phyloP scores from a whole-genome alignment of 2,888 invertebrate genomes.

The Liposcelis brunnea region DNA sequence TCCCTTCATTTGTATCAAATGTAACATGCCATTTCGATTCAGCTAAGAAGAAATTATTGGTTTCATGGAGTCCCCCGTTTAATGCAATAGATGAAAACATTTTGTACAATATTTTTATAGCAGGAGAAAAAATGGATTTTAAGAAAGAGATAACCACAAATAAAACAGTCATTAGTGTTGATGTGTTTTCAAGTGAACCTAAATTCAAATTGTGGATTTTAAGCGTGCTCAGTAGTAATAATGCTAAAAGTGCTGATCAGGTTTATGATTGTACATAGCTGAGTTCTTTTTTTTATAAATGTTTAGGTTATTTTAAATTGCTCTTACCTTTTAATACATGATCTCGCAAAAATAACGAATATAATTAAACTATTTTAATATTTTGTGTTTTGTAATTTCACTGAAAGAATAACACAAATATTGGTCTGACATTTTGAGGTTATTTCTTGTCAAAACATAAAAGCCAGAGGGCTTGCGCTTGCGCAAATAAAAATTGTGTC shows the following conservation, averaged over 20 bases:
- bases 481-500: too few relatives aligned
- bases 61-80: conserved; percentile 14
- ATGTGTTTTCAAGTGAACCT: neutral
- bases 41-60: neutral
- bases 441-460: too few relatives aligned
- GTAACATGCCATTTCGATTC: neutral
- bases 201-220: too few relatives aligned
- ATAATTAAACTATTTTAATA: too few relatives aligned
- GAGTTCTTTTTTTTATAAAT: too few relatives aligned
- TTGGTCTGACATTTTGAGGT: too few relatives aligned
- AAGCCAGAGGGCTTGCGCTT: too few relatives aligned
- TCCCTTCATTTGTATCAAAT: conserved; percentile 12
- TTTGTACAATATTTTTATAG: conserved; percentile 6
- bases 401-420: too few relatives aligned
- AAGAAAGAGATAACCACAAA: conserved; percentile 3
- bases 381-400: too few relatives aligned
- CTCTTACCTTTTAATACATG: too few relatives aligned
- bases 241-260: conserved; percentile 13
- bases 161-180: conserved; percentile 1
- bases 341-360: too few relatives aligned
- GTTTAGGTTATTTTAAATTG: too few relatives aligned
- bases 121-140: conserved; percentile 7
- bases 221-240: neutral
- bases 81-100: conserved; percentile 11
- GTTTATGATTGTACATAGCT: conserved; percentile 2